These are phyloP conservation scores for Xiphorhynchus erythropygius DNA, from an alignment of 2,797 vertebrate species.

Conservation along the genomic window DNA sequence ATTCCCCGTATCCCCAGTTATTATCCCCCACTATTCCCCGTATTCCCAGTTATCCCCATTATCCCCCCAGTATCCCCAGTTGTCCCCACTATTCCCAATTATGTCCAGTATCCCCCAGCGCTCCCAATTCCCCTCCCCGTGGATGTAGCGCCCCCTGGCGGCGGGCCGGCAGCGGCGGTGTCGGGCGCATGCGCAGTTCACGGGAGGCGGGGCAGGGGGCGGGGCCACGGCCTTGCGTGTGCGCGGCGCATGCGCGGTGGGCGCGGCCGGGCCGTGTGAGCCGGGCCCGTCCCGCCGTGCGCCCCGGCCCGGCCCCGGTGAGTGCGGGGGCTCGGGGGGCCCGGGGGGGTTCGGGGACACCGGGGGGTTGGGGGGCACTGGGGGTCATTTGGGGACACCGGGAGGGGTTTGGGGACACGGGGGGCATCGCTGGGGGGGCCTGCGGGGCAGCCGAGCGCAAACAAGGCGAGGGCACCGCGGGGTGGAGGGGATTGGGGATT, in stretches of 20 bases:
- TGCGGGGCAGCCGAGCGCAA: no score
- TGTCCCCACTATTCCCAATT: not conserved
- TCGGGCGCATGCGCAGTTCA: not conserved
- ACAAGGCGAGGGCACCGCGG: not conserved
- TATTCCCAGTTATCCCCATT: not conserved
- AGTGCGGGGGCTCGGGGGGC: not conserved
- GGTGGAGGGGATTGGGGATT: not conserved
- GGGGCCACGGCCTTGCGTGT: not conserved
- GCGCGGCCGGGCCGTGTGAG: not conserved
- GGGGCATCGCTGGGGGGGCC: not conserved
- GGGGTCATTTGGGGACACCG: no score
- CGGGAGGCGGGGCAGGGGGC: not conserved
- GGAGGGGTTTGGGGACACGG: no score
- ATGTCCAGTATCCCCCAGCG: not conserved
- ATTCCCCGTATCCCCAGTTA: no score
- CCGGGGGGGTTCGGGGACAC: no score
- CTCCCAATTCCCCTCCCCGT: not conserved
- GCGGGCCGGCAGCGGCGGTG: not conserved
- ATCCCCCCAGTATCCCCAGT: not conserved
- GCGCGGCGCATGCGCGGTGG: not conserved
- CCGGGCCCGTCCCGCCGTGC: not conserved
- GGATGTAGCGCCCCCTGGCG: not conserved
- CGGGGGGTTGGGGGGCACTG: no score
- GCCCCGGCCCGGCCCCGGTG: not conserved
- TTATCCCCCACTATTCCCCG: not conserved